Evolutionary conservation across 2,888 invertebrate species (phyloP), one percentile per base, ranked within the genome.

Genomic region (Chrysolina americana): DNA sequence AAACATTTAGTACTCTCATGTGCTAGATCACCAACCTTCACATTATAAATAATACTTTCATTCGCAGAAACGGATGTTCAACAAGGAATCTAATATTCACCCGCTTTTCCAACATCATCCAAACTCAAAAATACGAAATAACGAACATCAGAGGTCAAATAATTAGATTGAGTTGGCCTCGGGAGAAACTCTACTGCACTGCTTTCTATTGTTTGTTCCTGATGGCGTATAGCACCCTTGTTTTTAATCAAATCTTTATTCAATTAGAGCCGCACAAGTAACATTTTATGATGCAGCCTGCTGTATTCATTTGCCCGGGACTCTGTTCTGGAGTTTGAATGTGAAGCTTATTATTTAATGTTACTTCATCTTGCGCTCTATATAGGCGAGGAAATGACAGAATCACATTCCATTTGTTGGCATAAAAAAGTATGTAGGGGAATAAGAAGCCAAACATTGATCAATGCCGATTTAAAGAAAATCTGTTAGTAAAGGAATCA

Each of bases 181-280:
- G 23, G 70, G 56, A 68, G 65, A 47, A 41, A 15, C 13, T 8
- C 66, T 65, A 71, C 76, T 62, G 69, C 73, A 44, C 73, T 76
- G 76, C 41, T 13, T 68, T 11, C 68, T 62, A 53, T 71, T 76
- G 71, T 75, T 70, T 77, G 73, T 70, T 74, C 68, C 70, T 77
- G 69, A 68, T 74, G 71, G 75, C 71, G 64, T 70, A 71, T 74
- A 77, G 62, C 76, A 65, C 76, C 69, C 71, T 76, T 74, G 75
- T 81, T 81, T 81, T 80, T 82, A 81, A 81, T 82, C 80, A 82
- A 79, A 79, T 79, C 76, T 77, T 82, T 81, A 82, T 82, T 78
- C 73, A 79, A 80, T 82, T 81, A 81, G 72, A 65, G 76, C 69
- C 65, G 65, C 70, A 73, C 56, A 64, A 74, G 65, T 74, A 70